Evolutionary conservation across 2,113 vertebrate species (phyloP).

Genomic region (Atrichornis clamosus): DNA sequence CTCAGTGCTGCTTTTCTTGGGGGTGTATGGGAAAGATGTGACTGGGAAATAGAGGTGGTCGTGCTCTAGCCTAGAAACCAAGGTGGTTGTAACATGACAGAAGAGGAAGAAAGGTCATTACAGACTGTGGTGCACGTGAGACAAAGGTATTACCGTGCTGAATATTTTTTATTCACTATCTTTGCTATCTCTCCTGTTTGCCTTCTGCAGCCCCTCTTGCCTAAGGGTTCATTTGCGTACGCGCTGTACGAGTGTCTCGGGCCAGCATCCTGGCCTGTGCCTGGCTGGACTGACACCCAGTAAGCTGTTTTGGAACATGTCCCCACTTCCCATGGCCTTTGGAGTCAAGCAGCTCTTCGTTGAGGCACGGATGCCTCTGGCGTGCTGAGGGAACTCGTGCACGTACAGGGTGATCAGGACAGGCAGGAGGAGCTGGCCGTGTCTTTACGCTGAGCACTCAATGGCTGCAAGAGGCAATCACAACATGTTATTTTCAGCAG

Average conservation of each 20-base stretch:
- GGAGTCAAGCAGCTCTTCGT: background rate
- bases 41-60: background rate
- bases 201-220: background rate
- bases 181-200: background rate
- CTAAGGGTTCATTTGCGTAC: accelerated
- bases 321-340: background rate
- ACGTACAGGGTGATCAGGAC: accelerated
- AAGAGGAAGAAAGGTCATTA: background rate
- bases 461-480: background rate
- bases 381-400: background rate
- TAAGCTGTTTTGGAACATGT: background rate
- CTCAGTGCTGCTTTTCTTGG: background rate
- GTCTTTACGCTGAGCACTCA: background rate
- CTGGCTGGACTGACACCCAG: background rate
- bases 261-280: background rate
- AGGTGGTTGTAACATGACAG: background rate
- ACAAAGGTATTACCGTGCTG: background rate
- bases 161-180: background rate
- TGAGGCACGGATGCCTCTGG: background rate
- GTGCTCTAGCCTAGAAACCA: background rate
- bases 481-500: background rate
- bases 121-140: accelerated
- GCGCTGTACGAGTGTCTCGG: accelerated
- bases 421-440: background rate
- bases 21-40: background rate